These are phyloP conservation scores for Drosophila barbarae DNA, from an alignment of 2,888 invertebrate species.

Conservation along the genomic window DNA sequence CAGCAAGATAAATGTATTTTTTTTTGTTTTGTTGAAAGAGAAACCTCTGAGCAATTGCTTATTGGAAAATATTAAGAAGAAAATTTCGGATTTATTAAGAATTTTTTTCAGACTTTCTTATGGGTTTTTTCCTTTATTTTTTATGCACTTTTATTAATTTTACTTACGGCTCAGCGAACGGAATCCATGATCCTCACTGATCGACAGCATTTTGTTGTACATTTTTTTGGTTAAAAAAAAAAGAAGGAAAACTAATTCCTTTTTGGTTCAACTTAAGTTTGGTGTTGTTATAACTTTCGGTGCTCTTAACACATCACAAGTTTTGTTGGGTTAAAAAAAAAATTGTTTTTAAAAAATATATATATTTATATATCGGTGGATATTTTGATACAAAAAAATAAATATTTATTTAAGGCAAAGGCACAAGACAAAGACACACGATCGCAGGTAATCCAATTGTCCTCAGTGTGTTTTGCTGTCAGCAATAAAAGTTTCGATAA, in stretches of 20 bases:
- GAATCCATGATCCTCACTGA: conserved; percentile 81
- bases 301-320: conserved; percentile 54
- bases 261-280: conserved; percentile 6
- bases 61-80: conserved; percentile 43
- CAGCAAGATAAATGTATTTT: conserved; percentile 8
- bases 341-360: conserved; percentile 8
- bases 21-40: background rate
- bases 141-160: background rate
- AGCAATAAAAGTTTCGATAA: conserved; percentile 33
- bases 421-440: conserved; percentile 50
- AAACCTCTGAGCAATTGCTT: conserved; percentile 9
- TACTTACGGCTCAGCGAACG: conserved; percentile 80
- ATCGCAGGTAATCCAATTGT: conserved; percentile 71
- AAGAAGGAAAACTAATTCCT: conserved; percentile 3
- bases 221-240: conserved; percentile 48
- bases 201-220: conserved; percentile 79
- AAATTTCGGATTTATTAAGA: too few relatives aligned
- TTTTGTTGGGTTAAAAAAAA: conserved; percentile 11
- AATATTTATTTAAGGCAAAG: conserved; percentile 26
- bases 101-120: background rate
- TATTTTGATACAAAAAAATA: conserved; percentile 2
- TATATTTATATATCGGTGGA: background rate
- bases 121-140: background rate
- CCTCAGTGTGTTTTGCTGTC: conserved; percentile 53
- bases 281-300: conserved; percentile 13